Percentiles rank a stretch among this genome's conserved stretches.
These are phyloP conservation scores for Drosophila subsilvestris DNA, from an alignment of 2,888 invertebrate species.

Conservation along the genomic window DNA sequence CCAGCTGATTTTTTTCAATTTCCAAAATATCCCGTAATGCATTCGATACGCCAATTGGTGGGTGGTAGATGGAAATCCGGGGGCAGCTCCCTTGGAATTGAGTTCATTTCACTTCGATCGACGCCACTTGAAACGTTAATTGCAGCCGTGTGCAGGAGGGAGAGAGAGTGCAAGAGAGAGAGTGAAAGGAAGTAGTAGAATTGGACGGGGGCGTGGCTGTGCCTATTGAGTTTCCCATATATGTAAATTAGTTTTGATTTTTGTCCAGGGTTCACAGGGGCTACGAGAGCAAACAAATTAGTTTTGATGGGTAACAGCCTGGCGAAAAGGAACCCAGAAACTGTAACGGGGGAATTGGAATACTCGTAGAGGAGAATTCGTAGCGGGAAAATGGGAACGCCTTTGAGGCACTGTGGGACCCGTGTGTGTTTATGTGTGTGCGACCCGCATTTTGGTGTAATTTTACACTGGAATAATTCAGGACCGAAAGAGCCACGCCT, in stretches of 20 bases:
- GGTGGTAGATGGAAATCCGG: neutral
- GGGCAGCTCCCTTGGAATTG: constrained; percentile 23
- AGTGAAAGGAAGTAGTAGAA: neutral
- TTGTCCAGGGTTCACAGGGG: neutral
- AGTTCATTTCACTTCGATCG: constrained; percentile 65
- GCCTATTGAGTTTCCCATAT: constrained; percentile 56
- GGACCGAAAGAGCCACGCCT: constrained; percentile 2
- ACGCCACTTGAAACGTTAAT: constrained; percentile 68
- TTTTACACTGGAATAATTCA: constrained; percentile 52
- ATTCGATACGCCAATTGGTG: constrained; percentile 26
- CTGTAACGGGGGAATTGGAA: neutral
- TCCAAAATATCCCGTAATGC: constrained; percentile 40
- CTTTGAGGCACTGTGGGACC: constrained; percentile 12
- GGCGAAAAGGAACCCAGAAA: constrained; percentile 12
- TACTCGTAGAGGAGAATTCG: neutral
- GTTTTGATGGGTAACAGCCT: constrained; percentile 45
- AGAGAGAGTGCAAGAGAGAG: neutral
- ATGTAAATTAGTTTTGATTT: constrained; percentile 62
- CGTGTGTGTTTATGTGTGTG: constrained; percentile 42
- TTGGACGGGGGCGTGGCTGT: constrained; percentile 5
- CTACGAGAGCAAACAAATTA: constrained; percentile 46
- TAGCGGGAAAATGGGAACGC: neutral
- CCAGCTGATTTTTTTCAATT: constrained; percentile 31
- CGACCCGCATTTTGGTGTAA: constrained; percentile 66
- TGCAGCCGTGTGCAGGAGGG: constrained; percentile 46